A percentile compares a stretch with the other conserved stretches of the same genome.
These are phyloP conservation scores for Drosophila insularis DNA, from an alignment of 1,140 invertebrate genomes.

Conservation along the genomic window DNA sequence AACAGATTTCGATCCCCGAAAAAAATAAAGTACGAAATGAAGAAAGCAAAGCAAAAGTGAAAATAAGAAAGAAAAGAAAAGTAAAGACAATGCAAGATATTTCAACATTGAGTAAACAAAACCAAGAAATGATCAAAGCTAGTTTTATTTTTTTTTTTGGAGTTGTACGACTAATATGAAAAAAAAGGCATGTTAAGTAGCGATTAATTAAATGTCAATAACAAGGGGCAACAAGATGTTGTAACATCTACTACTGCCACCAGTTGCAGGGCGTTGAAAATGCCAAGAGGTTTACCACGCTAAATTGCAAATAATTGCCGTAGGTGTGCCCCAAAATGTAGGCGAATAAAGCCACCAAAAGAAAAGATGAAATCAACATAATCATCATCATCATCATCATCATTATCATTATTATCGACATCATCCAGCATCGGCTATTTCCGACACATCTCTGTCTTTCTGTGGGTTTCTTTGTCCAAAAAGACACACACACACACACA, in stretches of 20 bases:
- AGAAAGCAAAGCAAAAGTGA: conserved; percentile 27
- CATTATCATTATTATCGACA: conserved; percentile 11
- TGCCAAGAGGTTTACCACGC: conserved; percentile 28
- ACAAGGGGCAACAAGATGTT: conserved; percentile 41
- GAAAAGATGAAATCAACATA: conserved; percentile 28
- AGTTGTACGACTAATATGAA: not conserved
- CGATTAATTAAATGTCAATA: conserved; percentile 71
- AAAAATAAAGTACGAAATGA: conserved; percentile 20
- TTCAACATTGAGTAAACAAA: conserved; percentile 58
- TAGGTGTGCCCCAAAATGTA: conserved; percentile 32
- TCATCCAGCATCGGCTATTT: conserved; percentile 4
- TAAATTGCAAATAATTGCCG: conserved; percentile 75
- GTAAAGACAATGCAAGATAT: conserved; percentile 50
- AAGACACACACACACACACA: not conserved
- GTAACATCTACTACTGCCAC: conserved; percentile 25
- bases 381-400: conserved; percentile 31
- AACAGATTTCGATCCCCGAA: conserved; percentile 19
- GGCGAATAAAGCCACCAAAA: conserved; percentile 10
- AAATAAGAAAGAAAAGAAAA: conserved; percentile 30
- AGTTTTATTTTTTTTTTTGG: not conserved
- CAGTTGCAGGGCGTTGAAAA: conserved; percentile 46
- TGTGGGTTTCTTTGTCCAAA: conserved; percentile 10
- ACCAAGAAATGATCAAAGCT: conserved; percentile 12
- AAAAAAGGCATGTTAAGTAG: conserved; percentile 53
- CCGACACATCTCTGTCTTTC: conserved; percentile 5